Evolutionary conservation across 1,140 invertebrate genomes (phyloP).

Genomic region (Drosophila varians): DNA sequence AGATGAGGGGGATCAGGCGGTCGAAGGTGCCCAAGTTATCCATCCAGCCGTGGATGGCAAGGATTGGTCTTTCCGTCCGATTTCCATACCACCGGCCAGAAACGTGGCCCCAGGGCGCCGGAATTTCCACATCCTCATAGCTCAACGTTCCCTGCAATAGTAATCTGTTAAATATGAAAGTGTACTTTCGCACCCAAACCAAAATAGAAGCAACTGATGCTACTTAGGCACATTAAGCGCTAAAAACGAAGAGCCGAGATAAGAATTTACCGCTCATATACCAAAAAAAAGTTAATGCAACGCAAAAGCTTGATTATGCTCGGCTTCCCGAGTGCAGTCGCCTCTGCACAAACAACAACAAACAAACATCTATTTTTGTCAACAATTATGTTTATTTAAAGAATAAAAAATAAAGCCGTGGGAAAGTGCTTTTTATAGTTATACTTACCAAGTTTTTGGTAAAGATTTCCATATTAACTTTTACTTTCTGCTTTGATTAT

Average conservation of each 20-base stretch:
- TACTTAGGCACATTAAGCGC: no score
- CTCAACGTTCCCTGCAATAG: conserved; percentile 4
- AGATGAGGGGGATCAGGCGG: conserved; percentile 86
- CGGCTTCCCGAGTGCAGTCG: no score
- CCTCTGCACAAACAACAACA: no score
- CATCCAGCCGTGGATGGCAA: conserved; percentile 90
- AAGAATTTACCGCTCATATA: not conserved
- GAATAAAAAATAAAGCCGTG: no score
- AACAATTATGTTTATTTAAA: no score
- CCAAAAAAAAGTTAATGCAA: not conserved
- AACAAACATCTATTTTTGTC: not conserved
- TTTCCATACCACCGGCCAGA: conserved; percentile 88
- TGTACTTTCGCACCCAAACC: not conserved
- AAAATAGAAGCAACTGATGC: no score
- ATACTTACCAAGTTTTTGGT: not conserved
- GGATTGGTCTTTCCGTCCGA: conserved; percentile 85
- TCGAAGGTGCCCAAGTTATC: conserved; percentile 90
- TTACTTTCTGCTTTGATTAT: no score
- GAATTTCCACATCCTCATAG: conserved; percentile 86
- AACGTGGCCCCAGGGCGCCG: conserved; percentile 87
- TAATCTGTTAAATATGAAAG: not conserved
- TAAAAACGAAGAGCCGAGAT: not conserved
- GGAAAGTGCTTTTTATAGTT: no score
- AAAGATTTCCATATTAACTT: not conserved
- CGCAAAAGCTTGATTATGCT: no score